Conservation (phyloP, 2,113 vertebrate species). For the Penelope pileata region DNA sequence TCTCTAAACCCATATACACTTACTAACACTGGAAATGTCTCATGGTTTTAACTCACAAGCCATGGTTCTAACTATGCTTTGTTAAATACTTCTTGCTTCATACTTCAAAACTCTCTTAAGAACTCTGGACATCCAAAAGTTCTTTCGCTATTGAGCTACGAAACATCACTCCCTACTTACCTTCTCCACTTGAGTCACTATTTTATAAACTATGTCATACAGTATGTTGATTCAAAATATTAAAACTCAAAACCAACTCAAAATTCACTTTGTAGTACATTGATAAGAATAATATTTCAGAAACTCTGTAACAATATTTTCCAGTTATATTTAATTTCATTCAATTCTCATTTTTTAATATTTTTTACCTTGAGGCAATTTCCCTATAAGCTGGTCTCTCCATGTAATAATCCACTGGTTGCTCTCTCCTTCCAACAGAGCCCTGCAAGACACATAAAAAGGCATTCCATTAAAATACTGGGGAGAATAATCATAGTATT, state of each 20-base stretch:
- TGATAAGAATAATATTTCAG: not conserved
- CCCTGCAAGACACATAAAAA: constrained; percentile 75
- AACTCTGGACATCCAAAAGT: not conserved
- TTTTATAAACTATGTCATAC: not conserved
- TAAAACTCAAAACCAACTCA: not conserved
- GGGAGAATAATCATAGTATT: not conserved
- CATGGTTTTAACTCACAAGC: not conserved
- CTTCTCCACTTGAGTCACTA: not conserved
- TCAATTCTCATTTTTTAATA: not conserved
- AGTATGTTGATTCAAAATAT: not conserved
- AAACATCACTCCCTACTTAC: not conserved
- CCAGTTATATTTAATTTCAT: not conserved
- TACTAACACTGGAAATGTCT: not conserved
- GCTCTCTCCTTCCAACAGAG: constrained; percentile 90
- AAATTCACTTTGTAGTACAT: not conserved
- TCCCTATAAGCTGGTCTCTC: constrained; percentile 71
- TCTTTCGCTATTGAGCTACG: not conserved
- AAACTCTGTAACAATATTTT: not conserved
- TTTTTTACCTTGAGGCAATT: constrained; percentile 79
- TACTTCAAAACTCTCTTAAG: not conserved
- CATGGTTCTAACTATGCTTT: not conserved
- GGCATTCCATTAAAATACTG: not conserved
- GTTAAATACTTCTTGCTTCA: not conserved
- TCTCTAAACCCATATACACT: not conserved
- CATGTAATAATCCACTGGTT: constrained; percentile 77